Evolutionary conservation across 2,888 invertebrate species (phyloP), one percentile per base, ranked within the genome.

Genomic region (Chrysolina oricalcia): DNA sequence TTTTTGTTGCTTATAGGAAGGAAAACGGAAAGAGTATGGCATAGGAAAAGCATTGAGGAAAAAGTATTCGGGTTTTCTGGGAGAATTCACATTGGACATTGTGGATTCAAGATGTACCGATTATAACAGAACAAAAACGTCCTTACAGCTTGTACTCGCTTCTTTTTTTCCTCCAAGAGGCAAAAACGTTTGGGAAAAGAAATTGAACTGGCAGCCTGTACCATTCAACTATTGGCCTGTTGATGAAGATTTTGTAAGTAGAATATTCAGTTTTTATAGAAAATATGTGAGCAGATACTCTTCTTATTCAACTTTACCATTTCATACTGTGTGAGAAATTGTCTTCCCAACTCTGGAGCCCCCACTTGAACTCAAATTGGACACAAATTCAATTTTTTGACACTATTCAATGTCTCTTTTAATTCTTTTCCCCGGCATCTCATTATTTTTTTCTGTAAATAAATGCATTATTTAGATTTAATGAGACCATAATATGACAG

Each of bases 71-170:
- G 83, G 87, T 21, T 93, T 93, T 84, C 86, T 94, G 68, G 92
- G 92, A 15, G 85, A 88, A 64, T 94, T 93, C 85, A 88, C 88
- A 76, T 90, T 91, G 15, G 90, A 91, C 73, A 83, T 81, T 27
- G 78, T 94, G 67, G 90, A 91, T 85, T 91, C 94, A 1, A 91
- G 93, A 85, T 92, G 93, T 72, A 94, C 95, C 0, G 93, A 93
- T 77, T 92, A 93, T 23, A 91, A 93, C 83, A 90, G 96, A 70
- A 93, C 95, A 2, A 90, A 94, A 85, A 94, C 94, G 92, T 93
- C 93, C 67, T 91, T 93, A 64, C 90, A 92, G 80, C 89, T 92
- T 27, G 91, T 93, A 63, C 87, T 94, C 75, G 93, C 94, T 21
- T 94, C 93, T 13, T 86, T 95, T 72, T 94, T 92, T 88, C 93